Base-by-base conservation (phyloP, 2,113 vertebrate species). In the Hystrix cristata region DNA sequence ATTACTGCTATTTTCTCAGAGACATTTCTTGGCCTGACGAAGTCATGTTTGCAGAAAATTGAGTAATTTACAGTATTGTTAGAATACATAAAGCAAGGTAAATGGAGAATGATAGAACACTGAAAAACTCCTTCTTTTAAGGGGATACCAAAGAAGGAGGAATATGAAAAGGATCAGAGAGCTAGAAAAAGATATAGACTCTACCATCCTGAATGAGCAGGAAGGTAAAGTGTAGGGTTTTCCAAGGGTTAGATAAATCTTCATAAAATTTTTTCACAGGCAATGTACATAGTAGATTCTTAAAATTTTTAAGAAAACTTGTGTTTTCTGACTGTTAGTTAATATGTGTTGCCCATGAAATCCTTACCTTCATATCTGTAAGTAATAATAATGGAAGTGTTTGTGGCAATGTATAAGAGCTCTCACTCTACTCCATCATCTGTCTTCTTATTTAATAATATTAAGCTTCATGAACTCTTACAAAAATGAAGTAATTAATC, bases 401-500 rank as follows among this genome's bases (percentile, higher is more conserved):
- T 72, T 86, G 13, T 86, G 87, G 91, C 79, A 91, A 85, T 94
- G 19, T 79, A 81, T 81, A 87, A 94, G 90, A 91, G 65, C 51
- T 95, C 80, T 55, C 51, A 90, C 13, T 85, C 82, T 46, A 89
- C 93, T 91, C 38, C 95, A 93, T 95, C 87, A 95, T 92, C 57
- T 95, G 67, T 79, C 91, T 74, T 95, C 91, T 95, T 84, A 80
- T 91, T 98, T 96, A 96, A 97, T 97, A 93, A 95, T 97, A 88
- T 97, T 95, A 96, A 97, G 87, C 69, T 97, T 93, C 95, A 90
- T 95, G 93, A 96, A 95, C 87, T 97, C 87, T 83, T 76, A 53
- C 46, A 95, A 93, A 97, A 97, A 96, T 80, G 65, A 91, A 95
- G 91, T 84, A 97, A 95, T 97, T 97, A 97, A 96, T 98, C 95